phyloP scores from a whole-genome alignment of 1,140 invertebrate species.

The Eupristina koningsbergeri region DNA sequence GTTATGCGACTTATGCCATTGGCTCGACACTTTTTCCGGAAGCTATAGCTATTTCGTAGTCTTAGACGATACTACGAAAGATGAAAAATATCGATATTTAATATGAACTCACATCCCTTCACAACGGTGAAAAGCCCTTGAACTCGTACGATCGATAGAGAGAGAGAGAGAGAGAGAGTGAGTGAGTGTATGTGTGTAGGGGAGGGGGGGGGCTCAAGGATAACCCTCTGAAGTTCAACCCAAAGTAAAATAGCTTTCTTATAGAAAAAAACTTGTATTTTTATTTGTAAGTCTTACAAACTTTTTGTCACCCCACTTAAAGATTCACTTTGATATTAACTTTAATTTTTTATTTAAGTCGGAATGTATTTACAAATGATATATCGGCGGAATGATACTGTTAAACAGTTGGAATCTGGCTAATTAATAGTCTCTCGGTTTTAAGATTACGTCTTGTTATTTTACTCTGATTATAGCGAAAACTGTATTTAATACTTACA shows the following conservation, averaged over 20 bases:
- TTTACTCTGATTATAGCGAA: neutral
- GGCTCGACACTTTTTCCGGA: constrained; percentile 16
- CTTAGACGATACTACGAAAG: neutral
- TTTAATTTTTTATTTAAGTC: too few species aligned
- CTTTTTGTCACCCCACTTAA: too few species aligned
- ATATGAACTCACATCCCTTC: neutral
- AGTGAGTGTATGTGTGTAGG: neutral
- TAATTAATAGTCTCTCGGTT: neutral
- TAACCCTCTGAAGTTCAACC: too few species aligned
- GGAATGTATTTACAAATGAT: neutral
- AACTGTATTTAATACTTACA: neutral
- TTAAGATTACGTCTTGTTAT: neutral
- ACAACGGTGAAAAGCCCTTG: too few species aligned
- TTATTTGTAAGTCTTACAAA: too few species aligned
- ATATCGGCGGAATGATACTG: neutral
- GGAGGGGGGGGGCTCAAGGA: neutral
- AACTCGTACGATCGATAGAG: too few species aligned
- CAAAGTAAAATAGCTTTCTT: constrained; percentile 42
- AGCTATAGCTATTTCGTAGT: constrained; percentile 11
- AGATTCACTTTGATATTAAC: too few species aligned
- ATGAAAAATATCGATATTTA: constrained; percentile 45
- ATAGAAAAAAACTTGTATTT: too few species aligned
- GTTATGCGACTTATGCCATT: constrained; percentile 22
- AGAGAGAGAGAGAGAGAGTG: too few species aligned
- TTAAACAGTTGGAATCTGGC: neutral